Evolutionary conservation across 2,797 vertebrate genomes (phyloP), one percentile per base, ranked within the genome.

Genomic region (Enteromius paludinosus): DNA sequence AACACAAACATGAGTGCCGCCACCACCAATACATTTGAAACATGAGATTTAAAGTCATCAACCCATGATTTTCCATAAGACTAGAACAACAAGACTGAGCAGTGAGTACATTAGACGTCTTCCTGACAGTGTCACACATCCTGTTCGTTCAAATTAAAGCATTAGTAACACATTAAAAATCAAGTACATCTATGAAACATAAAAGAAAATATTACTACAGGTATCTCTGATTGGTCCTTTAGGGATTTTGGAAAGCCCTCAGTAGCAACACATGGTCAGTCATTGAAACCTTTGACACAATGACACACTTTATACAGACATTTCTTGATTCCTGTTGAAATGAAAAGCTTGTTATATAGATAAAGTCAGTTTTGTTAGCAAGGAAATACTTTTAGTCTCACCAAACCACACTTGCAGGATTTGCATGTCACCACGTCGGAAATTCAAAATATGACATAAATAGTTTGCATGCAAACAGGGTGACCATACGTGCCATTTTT

Each of bases 171-270:
- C 20, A 52, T 59, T 14, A 43, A 69, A 23, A 69, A 30, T 69
- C 35, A 79, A 20, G 65, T 43, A 23, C n/a, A 41, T 23, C 28
- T 4, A 38, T 17, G 6, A 35, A 78, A 52, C 43, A 47, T 35
- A 6, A 11, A 68, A 41, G 0, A 52, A 25, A 78, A 52, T 2
- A 54, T 20, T 52, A 18, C 47, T 18, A 18, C 15, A 49, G 47
- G 23, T 20, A 43, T 69, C 18, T 65, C 61, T 33, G 75, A 78
- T 64, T 69, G 78, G 65, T 54, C 49, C 65, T 52, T 23, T 41
- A 49, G 12, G 25, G 30, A 25, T 28, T 43, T 43, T 12, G 4
- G n/a, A 14, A 78, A 35, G 45, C 0, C 1, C 12, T 23, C 30
- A 25, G 28, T 25, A 78, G 47, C 15, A 79, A 54, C 35, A 41